A percentile compares a stretch with the other conserved stretches of the same genome.
phyloP scores from a whole-genome alignment of 2,888 invertebrate species.

The Drosophila stalkeri region DNA sequence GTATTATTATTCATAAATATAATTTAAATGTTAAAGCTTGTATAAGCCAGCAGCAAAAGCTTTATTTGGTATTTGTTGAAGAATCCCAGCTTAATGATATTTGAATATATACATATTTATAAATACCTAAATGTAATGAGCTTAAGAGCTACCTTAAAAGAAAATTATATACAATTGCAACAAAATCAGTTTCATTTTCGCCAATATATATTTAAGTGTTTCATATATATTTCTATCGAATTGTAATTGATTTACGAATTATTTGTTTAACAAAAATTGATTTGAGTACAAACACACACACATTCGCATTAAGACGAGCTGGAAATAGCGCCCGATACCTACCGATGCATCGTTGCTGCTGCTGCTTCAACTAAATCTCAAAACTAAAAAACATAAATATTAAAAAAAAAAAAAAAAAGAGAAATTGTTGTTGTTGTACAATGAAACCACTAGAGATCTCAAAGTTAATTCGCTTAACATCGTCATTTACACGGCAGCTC shows the following conservation, averaged over 20 bases:
- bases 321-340: conserved; percentile 49
- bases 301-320: conserved; percentile 63
- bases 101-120: not conserved
- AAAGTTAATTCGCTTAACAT: conserved; percentile 65
- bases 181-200: conserved; percentile 59
- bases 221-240: not conserved
- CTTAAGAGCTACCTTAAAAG: conserved; percentile 48
- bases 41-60: conserved; percentile 50
- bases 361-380: conserved; percentile 17
- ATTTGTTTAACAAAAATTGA: conserved; percentile 37
- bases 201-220: conserved; percentile 33
- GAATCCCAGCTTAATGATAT: conserved; percentile 8
- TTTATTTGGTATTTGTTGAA: conserved; percentile 1
- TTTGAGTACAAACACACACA: conserved; percentile 57
- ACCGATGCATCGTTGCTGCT: conserved; percentile 81
- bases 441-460: conserved; percentile 16
- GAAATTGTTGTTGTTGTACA: conserved; percentile 8
- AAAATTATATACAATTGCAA: conserved; percentile 54
- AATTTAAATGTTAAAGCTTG: conserved; percentile 31
- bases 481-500: conserved; percentile 61
- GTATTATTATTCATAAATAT: conserved; percentile 14
- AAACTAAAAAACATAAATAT: conserved; percentile 25
- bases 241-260: conserved; percentile 11
- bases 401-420: not conserved
- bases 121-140: conserved; percentile 12